Evolutionary conservation across 2,113 vertebrate species (phyloP), one percentile per base, ranked within the genome.

Genomic region (Cinclus cinclus): DNA sequence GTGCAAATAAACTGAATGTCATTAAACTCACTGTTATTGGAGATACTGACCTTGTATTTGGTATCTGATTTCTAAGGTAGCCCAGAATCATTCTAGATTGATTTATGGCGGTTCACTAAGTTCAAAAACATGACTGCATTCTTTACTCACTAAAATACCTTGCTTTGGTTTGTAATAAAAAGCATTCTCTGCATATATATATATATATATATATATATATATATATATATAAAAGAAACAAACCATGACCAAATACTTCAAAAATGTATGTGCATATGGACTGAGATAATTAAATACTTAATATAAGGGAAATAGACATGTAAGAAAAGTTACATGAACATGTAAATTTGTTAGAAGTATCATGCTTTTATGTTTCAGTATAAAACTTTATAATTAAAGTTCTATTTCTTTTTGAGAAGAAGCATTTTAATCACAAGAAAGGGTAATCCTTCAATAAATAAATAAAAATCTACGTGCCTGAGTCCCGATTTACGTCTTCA

Each of bases 401-500:
- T 90, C 69, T 95, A 47, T 92, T 96, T 95, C 89, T 84, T 95
- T 95, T 89, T 91, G 89, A 92, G 65, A 94, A 88, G 75, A 81
- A 95, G 49, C 84, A 76, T 95, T 95, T 95, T 96, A 94, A 91
- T 95, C 86, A 65, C 83, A 68, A 81, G 83, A 86, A 94, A 91
- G 87, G 84, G 15, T 94, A 87, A 89, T 87, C 92, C 73, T 94
- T 94, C 83, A 94, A 93, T 90, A 96, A 96, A 94, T 75, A 88
- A 96, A 96, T 79, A 91, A 94, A 94, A 94, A 81, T 80, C 92
- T 89, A 56, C 0, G 41, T 95, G 95, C 93, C 93, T 92, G 94
- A 95, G 93, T 97, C 94, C 92, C 74, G 2, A 87, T 42, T 96
- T 78, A 71, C 37, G 11, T 90, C 73, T 89, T 75, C 74, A 16